Base-by-base conservation (phyloP, 2,888 invertebrate genomes). In the Miltochrista miniata region DNA sequence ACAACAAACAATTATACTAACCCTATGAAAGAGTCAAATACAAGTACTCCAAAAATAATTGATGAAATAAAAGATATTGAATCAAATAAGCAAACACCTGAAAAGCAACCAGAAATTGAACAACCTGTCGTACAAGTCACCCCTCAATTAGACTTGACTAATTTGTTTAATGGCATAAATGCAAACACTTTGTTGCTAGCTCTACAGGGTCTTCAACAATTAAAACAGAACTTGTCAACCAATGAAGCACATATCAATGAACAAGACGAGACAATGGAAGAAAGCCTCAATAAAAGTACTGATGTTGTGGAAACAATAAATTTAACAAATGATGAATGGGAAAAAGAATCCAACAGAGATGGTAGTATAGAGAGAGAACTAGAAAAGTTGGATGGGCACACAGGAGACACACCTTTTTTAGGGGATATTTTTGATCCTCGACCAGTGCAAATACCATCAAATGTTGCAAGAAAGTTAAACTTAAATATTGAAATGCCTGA, bases 341-440 rank as follows among this genome's bases (percentile, higher is more conserved):
- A 90, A 55, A 83, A 79, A 48, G 91, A 90, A 68, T 84, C 90
- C 1, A 77, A 79, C 42, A 70, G 74, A 57, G 91, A 87, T 39
- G 85, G 81, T 31, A 87, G 83, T 52, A 90, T 90, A 48, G 90
- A 91, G 57, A 78, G 84, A 44, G 80, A 87, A 60, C 66, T 90
- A 29, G 76, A 85, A 61, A 76, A 69, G 52, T 51, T 90, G 59
- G 88, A 90, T 59, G 87, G 90, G 2, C 74, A 72, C 46, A 76
- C 85, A n/a, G 81, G 79, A 1, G 86, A 87, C 33, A 89, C 90
- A 39, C 89, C 90, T 60, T 91, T 90, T 80, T 74, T 92, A 73
- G 85, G 88, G 61, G 92, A 92, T 59, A 91, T 92, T 61, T 92
- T 92, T 70, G 90, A 92, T 58, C 92, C 92, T 1, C 83, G 85